Percentiles rank a stretch among this genome's conserved stretches.
phyloP scores from a whole-genome alignment of 1,140 invertebrate genomes.

The Dufourea novaeangliae region DNA sequence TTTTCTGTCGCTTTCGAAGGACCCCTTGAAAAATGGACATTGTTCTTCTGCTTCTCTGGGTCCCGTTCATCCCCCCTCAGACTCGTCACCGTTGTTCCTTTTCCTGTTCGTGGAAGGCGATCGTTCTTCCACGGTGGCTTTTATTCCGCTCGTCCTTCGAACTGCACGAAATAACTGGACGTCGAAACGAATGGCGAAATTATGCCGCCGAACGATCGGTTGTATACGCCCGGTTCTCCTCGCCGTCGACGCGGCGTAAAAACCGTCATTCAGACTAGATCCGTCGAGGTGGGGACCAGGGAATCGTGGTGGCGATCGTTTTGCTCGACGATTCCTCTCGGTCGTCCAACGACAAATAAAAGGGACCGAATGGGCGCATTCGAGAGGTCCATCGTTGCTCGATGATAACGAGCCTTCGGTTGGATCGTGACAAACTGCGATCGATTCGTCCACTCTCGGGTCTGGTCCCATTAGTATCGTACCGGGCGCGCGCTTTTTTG shows the following conservation, averaged over 20 bases:
- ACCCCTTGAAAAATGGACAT: constrained; percentile 49
- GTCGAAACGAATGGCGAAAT: constrained; percentile 57
- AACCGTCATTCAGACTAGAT: constrained; percentile 36
- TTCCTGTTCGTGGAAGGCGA: constrained; percentile 32
- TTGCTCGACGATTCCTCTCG: not conserved
- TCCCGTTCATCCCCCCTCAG: not conserved
- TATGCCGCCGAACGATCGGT: constrained; percentile 42
- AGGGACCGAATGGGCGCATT: not conserved
- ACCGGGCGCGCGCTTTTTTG: not conserved
- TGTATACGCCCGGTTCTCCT: constrained; percentile 11
- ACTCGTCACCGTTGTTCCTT: not conserved
- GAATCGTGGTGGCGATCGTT: not conserved
- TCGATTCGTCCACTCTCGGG: not conserved
- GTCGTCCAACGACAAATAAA: constrained; percentile 3
- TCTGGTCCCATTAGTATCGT: constrained; percentile 23
- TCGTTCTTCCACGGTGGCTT: constrained; percentile 8
- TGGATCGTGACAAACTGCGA: constrained; percentile 45
- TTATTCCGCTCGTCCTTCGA: not conserved
- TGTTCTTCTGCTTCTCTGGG: constrained; percentile 18
- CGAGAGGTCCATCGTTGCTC: not conserved
- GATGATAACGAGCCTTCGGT: constrained; percentile 33
- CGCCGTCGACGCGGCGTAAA: constrained; percentile 10
- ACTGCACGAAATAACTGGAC: constrained; percentile 63
- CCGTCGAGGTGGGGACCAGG: not conserved
- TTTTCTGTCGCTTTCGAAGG: constrained; percentile 9